phyloP scores from a whole-genome alignment of 2,888 invertebrate species.

The Argyra leucocephala region DNA sequence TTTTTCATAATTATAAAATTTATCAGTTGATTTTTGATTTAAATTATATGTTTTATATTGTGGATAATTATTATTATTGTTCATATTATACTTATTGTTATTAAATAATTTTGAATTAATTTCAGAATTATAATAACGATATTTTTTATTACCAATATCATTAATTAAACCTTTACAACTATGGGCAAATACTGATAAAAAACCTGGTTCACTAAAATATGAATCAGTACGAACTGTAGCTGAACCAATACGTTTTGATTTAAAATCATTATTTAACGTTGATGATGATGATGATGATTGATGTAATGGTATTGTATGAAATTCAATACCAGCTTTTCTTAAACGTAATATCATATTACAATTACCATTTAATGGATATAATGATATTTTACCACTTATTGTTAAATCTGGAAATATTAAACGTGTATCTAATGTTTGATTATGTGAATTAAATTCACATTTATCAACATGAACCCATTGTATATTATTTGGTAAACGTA shows the following conservation, averaged over 20 bases:
- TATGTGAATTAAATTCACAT: conserved; percentile 65
- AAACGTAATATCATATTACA: conserved; percentile 72
- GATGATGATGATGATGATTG: conserved; percentile 25
- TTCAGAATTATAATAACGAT: conserved; percentile 35
- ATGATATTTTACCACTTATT: conserved; percentile 64
- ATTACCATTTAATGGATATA: conserved; percentile 47
- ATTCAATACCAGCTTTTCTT: conserved; percentile 69
- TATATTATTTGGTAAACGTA: conserved; percentile 55
- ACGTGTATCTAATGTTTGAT: conserved; percentile 64
- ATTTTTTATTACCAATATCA: conserved; percentile 33
- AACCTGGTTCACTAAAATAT: conserved; percentile 74
- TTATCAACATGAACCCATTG: conserved; percentile 64
- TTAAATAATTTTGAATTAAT: not conserved
- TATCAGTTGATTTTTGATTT: not conserved
- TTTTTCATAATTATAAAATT: not conserved
- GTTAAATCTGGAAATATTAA: conserved; percentile 69
- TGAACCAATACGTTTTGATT: conserved; percentile 23
- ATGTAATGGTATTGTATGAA: conserved; percentile 56
- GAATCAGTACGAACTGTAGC: conserved; percentile 59
- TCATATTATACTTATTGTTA: not conserved
- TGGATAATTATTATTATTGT: not conserved
- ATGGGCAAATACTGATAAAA: conserved; percentile 76
- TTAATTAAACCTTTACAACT: conserved; percentile 54
- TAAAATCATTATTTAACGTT: not conserved
- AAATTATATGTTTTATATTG: not conserved